Evolutionary conservation across 2,113 vertebrate species (phyloP).

Genomic region (Halichoeres trimaculatus): DNA sequence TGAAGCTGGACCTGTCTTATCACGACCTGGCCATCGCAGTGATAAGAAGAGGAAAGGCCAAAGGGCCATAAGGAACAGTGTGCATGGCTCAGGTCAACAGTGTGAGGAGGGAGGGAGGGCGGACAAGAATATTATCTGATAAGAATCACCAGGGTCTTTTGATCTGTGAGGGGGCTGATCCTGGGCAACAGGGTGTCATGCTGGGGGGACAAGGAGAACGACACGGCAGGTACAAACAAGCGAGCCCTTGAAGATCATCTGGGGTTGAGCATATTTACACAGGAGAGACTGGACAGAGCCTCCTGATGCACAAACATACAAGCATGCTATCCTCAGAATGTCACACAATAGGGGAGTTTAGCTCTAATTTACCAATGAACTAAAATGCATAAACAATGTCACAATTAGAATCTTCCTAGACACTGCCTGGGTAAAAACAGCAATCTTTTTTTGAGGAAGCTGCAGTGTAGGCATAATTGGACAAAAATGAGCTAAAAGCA

Average conservation of each 20-base stretch:
- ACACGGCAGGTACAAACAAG: conserved; percentile 86
- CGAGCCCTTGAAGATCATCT: conserved; percentile 72
- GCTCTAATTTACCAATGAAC: too few relatives aligned
- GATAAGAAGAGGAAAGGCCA: conserved; percentile 84
- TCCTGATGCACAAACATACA: conserved; percentile 21
- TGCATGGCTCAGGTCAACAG: conserved; percentile 75
- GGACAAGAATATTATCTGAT: conserved; percentile 82
- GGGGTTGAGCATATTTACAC: conserved; percentile 64
- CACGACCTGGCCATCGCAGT: conserved; percentile 64
- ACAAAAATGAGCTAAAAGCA: background rate
- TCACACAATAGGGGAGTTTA: background rate
- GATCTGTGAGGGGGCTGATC: conserved; percentile 80
- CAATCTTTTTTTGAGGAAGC: background rate
- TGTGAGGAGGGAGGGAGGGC: conserved; percentile 69
- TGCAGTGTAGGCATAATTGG: background rate
- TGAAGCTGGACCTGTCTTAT: conserved; percentile 72
- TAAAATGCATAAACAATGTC: background rate
- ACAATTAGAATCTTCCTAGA: too few relatives aligned
- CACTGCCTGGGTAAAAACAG: background rate
- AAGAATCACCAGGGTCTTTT: conserved; percentile 82
- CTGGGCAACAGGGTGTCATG: conserved; percentile 82
- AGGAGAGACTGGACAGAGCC: conserved; percentile 43
- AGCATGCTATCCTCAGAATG: conserved; percentile 10
- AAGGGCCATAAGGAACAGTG: conserved; percentile 75
- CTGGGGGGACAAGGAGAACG: conserved; percentile 80